Base-by-base conservation (phyloP, 2,797 vertebrate species). In the Apodemus agrarius region DNA sequence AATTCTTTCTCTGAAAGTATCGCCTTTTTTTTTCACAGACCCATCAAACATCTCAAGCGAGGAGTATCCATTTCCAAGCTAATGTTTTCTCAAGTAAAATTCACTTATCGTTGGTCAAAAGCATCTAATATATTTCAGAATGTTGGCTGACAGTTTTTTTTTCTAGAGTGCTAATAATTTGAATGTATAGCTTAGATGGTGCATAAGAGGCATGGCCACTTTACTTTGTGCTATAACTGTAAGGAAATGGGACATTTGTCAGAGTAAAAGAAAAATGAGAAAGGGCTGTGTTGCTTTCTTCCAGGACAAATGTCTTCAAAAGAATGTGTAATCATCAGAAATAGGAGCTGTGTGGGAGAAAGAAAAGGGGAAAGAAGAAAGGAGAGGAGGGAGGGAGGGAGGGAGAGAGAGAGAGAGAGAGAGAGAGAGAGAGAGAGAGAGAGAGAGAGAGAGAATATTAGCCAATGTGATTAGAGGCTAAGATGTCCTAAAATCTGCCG, bases 41-140 rank as follows among this genome's bases (percentile, higher is more conserved):
- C 79, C 49, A 93, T 63, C 57, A 72, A 34, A 63, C 6, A 82
- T 14, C 5, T 69, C 63, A 17, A 24, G n/a, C 63, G 1, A 93
- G 4, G 19, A 81, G 7, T 37, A 37, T 22, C 9, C 34, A 83
- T 72, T 83, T 91, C 69, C 76, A 87, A 37, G 31, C 29, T 74
- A 76, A 94, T 40, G 37, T 81, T 81, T 78, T 80, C 49, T 80
- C 40, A 96, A 86, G 83, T 83, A 37, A 93, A 95, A 81, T 82
- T 49, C 24, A 61, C 72, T 83, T 95, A 52, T 21, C 13, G 54
- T 75, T 14, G 24, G 49, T 93, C 19, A 87, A 89, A 92, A 89
- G 89, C 7, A 9, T 93, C 40, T 40, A 11, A 67, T 72, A 65
- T 67, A 78, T 91, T 91, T 93, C 59, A 85, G 61, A 91, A 96